Conservation (phyloP, 2,888 invertebrate species). For the Diarsia rubi region DNA sequence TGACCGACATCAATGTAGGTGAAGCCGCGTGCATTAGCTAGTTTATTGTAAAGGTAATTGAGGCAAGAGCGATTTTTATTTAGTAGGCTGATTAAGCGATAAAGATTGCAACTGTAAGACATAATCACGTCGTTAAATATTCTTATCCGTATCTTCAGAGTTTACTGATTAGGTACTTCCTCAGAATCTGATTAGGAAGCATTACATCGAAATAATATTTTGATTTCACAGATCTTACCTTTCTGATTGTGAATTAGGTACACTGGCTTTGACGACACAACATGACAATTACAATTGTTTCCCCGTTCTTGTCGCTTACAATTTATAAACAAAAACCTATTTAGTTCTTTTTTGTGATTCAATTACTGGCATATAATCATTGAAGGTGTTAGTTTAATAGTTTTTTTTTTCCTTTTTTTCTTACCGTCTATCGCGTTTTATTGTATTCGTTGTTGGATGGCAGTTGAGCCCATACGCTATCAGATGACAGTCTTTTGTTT, state of each 20-base stretch:
- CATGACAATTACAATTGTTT: slow-evolving; percentile 10
- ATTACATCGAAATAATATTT: slow-evolving; percentile 25
- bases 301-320: not conserved
- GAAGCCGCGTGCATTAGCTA: too few relatives aligned
- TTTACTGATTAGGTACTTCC: slow-evolving; percentile 43
- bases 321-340: slow-evolving; percentile 4
- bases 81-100: slow-evolving; percentile 28
- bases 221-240: slow-evolving; percentile 14
- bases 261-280: slow-evolving; percentile 1
- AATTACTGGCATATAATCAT: slow-evolving; percentile 8
- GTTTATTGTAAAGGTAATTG: not conserved
- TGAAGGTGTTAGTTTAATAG: slow-evolving; percentile 10
- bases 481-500: slow-evolving; percentile 85
- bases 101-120: slow-evolving; percentile 23
- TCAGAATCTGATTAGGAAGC: slow-evolving; percentile 36
- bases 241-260: not conserved
- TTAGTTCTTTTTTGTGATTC: slow-evolving; percentile 8
- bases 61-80: slow-evolving; percentile 21
- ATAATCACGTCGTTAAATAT: slow-evolving; percentile 42
- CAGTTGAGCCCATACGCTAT: slow-evolving; percentile 68
- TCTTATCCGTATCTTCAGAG: slow-evolving; percentile 44
- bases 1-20: too few relatives aligned
- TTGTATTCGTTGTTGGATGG: slow-evolving; percentile 43
- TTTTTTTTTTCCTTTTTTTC: slow-evolving; percentile 13
- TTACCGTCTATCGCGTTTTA: slow-evolving; percentile 35